Base-by-base conservation (phyloP, 1,140 invertebrate genomes). In the Akabosia matsudoensis region DNA sequence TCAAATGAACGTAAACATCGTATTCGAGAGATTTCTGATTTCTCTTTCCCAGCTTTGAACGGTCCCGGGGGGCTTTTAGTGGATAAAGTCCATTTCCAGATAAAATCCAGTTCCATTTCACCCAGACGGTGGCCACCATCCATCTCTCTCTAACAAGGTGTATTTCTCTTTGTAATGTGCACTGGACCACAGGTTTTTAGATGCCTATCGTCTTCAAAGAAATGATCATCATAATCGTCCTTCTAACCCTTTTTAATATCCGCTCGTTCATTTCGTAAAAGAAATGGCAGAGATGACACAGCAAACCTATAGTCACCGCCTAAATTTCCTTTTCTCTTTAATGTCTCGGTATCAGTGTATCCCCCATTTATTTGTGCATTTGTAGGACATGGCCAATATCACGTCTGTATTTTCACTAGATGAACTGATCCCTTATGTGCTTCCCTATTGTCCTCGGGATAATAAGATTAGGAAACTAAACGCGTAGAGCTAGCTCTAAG, bases 391-490 rank as follows among this genome's bases (percentile, higher is more conserved):
- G n/a, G n/a, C n/a, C n/a, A n/a, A n/a, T n/a, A n/a, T n/a, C n/a
- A n/a, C n/a, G n/a, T n/a, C n/a, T n/a, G n/a, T n/a, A n/a, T n/a
- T 61, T 61, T 61, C 54, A 7, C 61, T 7, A 30, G 22, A 67
- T 10, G 61, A 67, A 30, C 3, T 67, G 61, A 67, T 67, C 61
- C 31, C 61, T n/a, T 30, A 67, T 67, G 61, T 67, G 61, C 31
- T 67, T 30, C 3, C 28, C 61, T 67, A 67, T 67, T 67, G 31
- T 67, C 61, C 61, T n/a, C 61, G 1, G 61, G 61, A 67, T 67
- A 67, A 67, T 67, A 22, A 24, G 28, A 67, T 67, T 67, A 67
- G n/a, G n/a, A n/a, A n/a, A n/a, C n/a, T n/a, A n/a, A n/a, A n/a
- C n/a, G n/a, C n/a, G n/a, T n/a, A n/a, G n/a, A n/a, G n/a, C n/a